These are phyloP conservation scores for Cactoblastis cactorum DNA, from an alignment of 2,888 invertebrate species.

Conservation along the genomic window DNA sequence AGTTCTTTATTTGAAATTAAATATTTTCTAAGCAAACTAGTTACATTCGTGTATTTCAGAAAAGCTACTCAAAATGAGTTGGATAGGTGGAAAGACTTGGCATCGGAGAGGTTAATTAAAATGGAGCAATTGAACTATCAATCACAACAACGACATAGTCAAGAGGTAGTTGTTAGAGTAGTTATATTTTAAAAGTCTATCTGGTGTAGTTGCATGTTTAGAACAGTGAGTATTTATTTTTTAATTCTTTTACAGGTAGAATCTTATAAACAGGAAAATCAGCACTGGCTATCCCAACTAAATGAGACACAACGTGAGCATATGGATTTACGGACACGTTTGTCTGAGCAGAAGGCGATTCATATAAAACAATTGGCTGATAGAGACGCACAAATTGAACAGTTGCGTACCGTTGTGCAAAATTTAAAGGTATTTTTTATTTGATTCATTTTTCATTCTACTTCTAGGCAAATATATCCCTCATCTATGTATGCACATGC, in stretches of 20 bases:
- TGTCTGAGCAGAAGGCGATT: slow-evolving; percentile 65
- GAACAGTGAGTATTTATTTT: too few species aligned
- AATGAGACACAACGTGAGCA: slow-evolving; percentile 75
- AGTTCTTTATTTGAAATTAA: too few species aligned
- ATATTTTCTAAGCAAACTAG: too few species aligned
- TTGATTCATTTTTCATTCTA: too few species aligned
- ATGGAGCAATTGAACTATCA: slow-evolving; percentile 81
- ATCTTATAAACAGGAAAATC: slow-evolving; percentile 81
- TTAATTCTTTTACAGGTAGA: slow-evolving; percentile 57
- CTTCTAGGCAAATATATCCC: too few species aligned
- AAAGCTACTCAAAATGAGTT: slow-evolving; percentile 56
- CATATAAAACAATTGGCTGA: slow-evolving; percentile 61
- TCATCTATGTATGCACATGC: too few species aligned
- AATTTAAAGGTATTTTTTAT: slow-evolving; percentile 51
- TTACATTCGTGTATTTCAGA: slow-evolving; percentile 41
- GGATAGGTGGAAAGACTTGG: slow-evolving; percentile 82
- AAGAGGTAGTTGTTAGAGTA: slow-evolving; percentile 58
- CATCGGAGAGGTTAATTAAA: slow-evolving; percentile 82
- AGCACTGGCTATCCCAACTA: slow-evolving; percentile 81
- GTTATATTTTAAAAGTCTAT: too few species aligned
- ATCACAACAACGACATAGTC: slow-evolving; percentile 80
- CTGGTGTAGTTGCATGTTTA: too few species aligned
- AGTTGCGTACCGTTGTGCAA: slow-evolving; percentile 59
- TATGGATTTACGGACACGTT: slow-evolving; percentile 65
- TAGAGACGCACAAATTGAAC: slow-evolving; percentile 67